Percentiles rank a stretch among this genome's conserved stretches.
phyloP scores from a whole-genome alignment of 2,113 vertebrate genomes.

The Perca schrenkii region DNA sequence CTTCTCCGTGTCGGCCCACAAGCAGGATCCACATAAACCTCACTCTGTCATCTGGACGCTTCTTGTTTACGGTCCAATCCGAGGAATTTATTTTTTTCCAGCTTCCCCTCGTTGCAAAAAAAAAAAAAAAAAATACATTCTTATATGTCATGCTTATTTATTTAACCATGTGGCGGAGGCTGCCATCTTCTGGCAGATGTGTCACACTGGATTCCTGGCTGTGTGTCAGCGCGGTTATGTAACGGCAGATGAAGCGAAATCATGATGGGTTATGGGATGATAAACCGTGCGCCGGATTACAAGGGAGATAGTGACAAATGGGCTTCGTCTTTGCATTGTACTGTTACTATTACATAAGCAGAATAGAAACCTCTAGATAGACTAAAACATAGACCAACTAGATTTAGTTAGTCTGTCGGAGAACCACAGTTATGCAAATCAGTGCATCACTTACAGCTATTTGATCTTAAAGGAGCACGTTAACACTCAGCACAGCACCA shows the following conservation, averaged over 20 bases:
- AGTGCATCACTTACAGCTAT: no score
- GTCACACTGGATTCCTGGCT: constrained; percentile 19
- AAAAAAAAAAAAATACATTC: neutral
- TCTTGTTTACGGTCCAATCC: constrained; percentile 74
- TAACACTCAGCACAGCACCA: no score
- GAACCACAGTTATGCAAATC: neutral
- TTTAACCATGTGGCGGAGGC: constrained; percentile 29
- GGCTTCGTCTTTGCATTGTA: neutral
- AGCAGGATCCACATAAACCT: neutral
- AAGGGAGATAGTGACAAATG: neutral
- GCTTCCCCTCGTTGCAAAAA: constrained; percentile 26
- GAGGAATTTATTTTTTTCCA: constrained; percentile 43
- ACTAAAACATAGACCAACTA: neutral
- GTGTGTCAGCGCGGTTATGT: constrained; percentile 46
- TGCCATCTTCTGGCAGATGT: constrained; percentile 69
- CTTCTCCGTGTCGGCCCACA: neutral
- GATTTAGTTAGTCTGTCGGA: neutral
- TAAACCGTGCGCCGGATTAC: constrained; percentile 18
- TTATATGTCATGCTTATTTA: constrained; percentile 12
- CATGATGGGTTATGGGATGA: constrained; percentile 29
- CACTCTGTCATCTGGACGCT: constrained; percentile 42
- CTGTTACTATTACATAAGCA: neutral
- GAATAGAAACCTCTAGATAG: no score
- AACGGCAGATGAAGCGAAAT: constrained; percentile 35
- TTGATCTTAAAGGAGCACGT: no score